A percentile compares a stretch with the other conserved stretches of the same genome.
phyloP scores from a whole-genome alignment of 2,797 vertebrate species.

The Graptemys geographica region DNA sequence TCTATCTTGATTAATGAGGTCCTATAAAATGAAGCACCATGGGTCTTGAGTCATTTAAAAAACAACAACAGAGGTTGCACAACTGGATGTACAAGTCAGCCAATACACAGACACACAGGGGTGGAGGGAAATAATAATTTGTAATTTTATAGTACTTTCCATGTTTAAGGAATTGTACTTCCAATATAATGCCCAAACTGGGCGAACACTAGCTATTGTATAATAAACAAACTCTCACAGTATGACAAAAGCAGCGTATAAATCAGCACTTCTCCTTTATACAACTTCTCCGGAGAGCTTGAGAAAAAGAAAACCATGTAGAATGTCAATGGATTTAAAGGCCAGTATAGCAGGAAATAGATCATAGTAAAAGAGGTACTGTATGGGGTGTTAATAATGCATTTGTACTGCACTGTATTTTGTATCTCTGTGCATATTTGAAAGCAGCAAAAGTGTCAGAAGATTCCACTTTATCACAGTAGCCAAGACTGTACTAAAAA shows the following conservation, averaged over 20 bases:
- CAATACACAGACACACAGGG: neutral
- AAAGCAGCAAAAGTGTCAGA: neutral
- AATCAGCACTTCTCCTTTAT: neutral
- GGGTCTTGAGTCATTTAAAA: neutral
- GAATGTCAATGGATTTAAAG: neutral
- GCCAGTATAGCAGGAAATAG: neutral
- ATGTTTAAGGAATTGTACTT: neutral
- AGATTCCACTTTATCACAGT: neutral
- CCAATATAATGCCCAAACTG: neutral
- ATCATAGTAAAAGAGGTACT: neutral
- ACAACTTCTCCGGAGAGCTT: neutral
- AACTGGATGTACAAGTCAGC: neutral
- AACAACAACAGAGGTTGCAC: neutral
- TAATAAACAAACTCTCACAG: neutral
- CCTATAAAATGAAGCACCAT: neutral
- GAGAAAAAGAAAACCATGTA: neutral
- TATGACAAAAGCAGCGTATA: neutral
- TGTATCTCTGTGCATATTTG: neutral
- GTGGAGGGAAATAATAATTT: neutral
- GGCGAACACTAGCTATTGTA: accelerated
- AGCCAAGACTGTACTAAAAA: neutral
- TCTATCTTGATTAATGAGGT: neutral
- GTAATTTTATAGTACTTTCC: neutral
- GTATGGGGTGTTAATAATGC: neutral
- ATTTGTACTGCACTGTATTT: neutral